Conservation (phyloP, 2,113 vertebrate genomes). For the Isurus oxyrinchus region DNA sequence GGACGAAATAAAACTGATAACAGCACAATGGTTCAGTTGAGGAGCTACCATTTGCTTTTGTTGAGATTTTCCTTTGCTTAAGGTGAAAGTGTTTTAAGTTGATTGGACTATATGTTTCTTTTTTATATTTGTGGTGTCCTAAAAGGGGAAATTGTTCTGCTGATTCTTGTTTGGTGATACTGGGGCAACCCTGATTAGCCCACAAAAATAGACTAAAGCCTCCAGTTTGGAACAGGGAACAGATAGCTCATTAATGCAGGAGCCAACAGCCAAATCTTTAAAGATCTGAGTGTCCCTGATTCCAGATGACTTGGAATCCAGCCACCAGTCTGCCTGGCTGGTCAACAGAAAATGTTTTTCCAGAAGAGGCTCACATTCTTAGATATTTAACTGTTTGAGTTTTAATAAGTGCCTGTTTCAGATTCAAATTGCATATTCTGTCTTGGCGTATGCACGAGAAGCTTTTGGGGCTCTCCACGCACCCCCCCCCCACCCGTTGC, state of each 20-base stretch:
- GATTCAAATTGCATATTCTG: background rate
- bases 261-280: background rate
- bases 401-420: background rate
- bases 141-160: background rate
- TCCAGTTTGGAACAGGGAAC: background rate
- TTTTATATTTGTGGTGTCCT: background rate
- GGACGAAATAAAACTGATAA: background rate
- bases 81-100: background rate
- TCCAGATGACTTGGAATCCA: slow-evolving; percentile 30
- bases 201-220: background rate
- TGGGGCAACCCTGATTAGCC: background rate
- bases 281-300: background rate
- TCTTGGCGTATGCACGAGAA: background rate
- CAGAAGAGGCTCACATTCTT: background rate
- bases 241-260: background rate
- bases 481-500: background rate
- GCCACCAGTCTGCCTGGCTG: slow-evolving; percentile 18
- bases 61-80: background rate
- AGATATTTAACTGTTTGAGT: background rate
- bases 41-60: background rate
- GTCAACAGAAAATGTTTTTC: slow-evolving; percentile 19
- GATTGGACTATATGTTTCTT: background rate
- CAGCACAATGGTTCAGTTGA: background rate
- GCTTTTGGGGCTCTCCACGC: background rate
- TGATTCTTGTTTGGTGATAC: background rate